Evolutionary conservation across 2,888 invertebrate species (phyloP), one percentile per base, ranked within the genome.

Genomic region (Gerris lacustris): DNA sequence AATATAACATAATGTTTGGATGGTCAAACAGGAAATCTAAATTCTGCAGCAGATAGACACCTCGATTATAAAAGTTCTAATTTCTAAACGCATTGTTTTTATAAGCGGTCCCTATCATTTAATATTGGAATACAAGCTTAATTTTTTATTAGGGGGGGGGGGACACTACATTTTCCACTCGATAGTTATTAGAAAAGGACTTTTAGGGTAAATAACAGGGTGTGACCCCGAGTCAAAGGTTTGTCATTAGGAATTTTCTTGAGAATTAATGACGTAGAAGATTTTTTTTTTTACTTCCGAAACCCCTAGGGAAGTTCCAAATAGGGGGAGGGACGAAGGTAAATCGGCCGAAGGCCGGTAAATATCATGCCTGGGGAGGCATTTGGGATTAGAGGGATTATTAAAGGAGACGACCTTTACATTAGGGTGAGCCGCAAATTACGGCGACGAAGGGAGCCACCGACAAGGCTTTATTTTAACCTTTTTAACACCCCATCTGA

Each of bases 401-500:
- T 64, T 64, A 64, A 64, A 64, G 64, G 31, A 5, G 17, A 64
- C 64, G 64, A 64, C 64, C 64, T 64, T 64, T 64, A 64, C 17
- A 64, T 64, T 64, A 64, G 64, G 64, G 64, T 64, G 64, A 64
- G 64, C 64, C 64, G 64, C 64, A 64, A 64, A 64, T 64, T 64
- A 64, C 64, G n/a, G 64, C 64, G 55, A 55, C 55, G 15, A 55
- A 15, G 55, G 55, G 15, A 64, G 64, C 11, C 18, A n/a, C 64
- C 17, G 17, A 11, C 7, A 64, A 64, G 69, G 73, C 74, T 75
- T 75, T 74, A 75, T 75, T 75, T 75, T 75, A 75, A 75, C 75
- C 75, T 75, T 75, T 73, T 75, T 74, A 75, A 75, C 75, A 75
- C 75, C 74, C 75, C 71, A 70, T 74, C 69, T 69, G 74, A 74